Evolutionary conservation across 2,888 invertebrate species (phyloP).

Genomic region (Plagodis pulveraria): DNA sequence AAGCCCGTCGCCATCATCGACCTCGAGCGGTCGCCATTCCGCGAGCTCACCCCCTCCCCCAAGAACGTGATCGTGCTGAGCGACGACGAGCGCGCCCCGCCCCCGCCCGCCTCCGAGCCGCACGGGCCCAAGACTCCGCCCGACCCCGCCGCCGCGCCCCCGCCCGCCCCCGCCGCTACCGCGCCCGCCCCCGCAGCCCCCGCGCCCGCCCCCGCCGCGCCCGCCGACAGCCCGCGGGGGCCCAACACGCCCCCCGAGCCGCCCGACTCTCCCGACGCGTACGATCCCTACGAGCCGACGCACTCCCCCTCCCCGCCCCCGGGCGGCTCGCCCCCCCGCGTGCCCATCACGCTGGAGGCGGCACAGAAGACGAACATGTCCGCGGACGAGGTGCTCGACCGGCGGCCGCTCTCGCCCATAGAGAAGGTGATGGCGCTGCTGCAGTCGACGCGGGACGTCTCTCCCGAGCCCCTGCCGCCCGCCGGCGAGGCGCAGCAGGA

Average conservation of each 20-base stretch:
- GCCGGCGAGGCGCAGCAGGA: conserved; percentile 47
- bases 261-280: conserved; percentile 90
- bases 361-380: conserved; percentile 79
- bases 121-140: conserved; percentile 85
- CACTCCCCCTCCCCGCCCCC: conserved; percentile 64
- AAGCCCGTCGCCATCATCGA: conserved; percentile 93
- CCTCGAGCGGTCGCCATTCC: conserved; percentile 93
- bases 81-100: conserved; percentile 86
- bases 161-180: conserved; percentile 85
- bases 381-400: conserved; percentile 76
- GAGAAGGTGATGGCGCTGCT: conserved; percentile 86
- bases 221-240: conserved; percentile 88
- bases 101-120: conserved; percentile 45
- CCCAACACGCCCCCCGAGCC: conserved; percentile 86
- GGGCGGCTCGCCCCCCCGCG: conserved; percentile 34
- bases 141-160: conserved; percentile 79
- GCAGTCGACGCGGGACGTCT: conserved; percentile 77
- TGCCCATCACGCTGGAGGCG: conserved; percentile 72
- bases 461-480: conserved; percentile 68
- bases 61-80: conserved; percentile 92
- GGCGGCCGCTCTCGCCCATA: conserved; percentile 82
- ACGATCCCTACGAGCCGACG: conserved; percentile 96
- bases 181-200: conserved; percentile 87
- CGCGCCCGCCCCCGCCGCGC: conserved; percentile 85
- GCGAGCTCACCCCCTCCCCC: conserved; percentile 92